Evolutionary conservation across 2,797 vertebrate species (phyloP), one percentile per base, ranked within the genome.

Genomic region (Characodon lateralis): DNA sequence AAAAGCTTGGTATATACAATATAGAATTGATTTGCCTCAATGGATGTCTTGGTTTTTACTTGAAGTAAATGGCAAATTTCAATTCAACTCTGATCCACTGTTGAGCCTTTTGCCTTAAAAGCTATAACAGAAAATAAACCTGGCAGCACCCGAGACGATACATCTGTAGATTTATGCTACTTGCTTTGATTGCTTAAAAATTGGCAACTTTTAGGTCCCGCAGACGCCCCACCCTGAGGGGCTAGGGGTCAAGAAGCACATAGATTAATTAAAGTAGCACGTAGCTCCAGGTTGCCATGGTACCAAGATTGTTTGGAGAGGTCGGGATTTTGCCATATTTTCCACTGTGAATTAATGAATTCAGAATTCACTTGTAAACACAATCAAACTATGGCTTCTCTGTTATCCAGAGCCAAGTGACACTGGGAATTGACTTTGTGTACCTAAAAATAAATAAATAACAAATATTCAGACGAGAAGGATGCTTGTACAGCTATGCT

Each of bases 71-170:
- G 88, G 93, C 93, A 93, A 94, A 93, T 92, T 92, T 92, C 86
- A 91, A 93, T 92, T 93, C 85, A 92, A 91, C 90, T 90, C 79
- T 93, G 91, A 94, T 93, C 93, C 92, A 94, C 93, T 94, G 93
- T 94, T 94, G 91, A 95, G 92, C 94, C 94, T 93, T 94, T 94
- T 93, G 92, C 92, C 94, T 93, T 94, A 93, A 94, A 93, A 92
- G 88, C 85, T 90, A 74, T 87, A 87, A 87, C 88, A 80, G 82
- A 83, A 88, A 92, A 89, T 13, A 77, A 83, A 89, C 92, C 91
- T 92, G 91, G 86, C 89, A 88, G 87, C 83, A 91, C 91, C 90
- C 87, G 89, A 87, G 82, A 76, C 65, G 83, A 88, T 72, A 79
- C 87, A 81, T 90, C 88, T 78, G 74, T 80, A 74, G 89, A 90